These are phyloP conservation scores for Fopius arisanus DNA, from an alignment of 1,140 invertebrate genomes.

Conservation along the genomic window DNA sequence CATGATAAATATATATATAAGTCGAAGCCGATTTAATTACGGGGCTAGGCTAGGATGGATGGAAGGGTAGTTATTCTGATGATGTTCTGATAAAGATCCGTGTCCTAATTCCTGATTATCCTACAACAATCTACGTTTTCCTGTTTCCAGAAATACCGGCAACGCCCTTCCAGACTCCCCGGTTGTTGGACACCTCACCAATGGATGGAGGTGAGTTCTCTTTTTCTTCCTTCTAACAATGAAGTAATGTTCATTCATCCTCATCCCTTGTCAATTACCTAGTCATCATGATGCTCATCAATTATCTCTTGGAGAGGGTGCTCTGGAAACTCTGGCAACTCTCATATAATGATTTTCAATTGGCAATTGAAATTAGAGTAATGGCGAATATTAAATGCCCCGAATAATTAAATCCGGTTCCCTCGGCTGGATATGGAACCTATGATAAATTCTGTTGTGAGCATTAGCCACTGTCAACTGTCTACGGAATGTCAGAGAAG, in stretches of 20 bases:
- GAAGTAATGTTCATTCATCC: background rate
- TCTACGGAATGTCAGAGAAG: background rate
- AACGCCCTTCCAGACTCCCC: conserved; percentile 64
- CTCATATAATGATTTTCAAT: too few relatives aligned
- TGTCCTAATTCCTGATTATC: conserved; percentile 36
- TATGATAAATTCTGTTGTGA: background rate
- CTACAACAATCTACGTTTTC: conserved; percentile 53
- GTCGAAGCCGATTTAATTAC: too few relatives aligned
- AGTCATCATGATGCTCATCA: background rate
- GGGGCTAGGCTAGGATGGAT: background rate
- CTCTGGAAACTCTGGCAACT: too few relatives aligned
- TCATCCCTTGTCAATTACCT: background rate
- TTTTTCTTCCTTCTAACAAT: conserved; percentile 8
- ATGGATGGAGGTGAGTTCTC: conserved; percentile 68
- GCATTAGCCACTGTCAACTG: background rate
- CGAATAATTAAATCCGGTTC: too few relatives aligned
- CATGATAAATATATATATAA: background rate
- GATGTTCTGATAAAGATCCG: background rate
- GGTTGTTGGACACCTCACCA: conserved; percentile 60
- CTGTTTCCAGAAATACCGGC: conserved; percentile 64
- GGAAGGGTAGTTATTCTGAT: background rate
- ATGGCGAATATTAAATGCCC: too few relatives aligned
- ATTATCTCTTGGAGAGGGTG: background rate
- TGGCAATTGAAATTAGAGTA: too few relatives aligned
- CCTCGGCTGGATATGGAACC: background rate